Percentiles rank a stretch among this genome's conserved stretches.
Conservation (phyloP, 2,113 vertebrate species). For the Vidua chalybeata region DNA sequence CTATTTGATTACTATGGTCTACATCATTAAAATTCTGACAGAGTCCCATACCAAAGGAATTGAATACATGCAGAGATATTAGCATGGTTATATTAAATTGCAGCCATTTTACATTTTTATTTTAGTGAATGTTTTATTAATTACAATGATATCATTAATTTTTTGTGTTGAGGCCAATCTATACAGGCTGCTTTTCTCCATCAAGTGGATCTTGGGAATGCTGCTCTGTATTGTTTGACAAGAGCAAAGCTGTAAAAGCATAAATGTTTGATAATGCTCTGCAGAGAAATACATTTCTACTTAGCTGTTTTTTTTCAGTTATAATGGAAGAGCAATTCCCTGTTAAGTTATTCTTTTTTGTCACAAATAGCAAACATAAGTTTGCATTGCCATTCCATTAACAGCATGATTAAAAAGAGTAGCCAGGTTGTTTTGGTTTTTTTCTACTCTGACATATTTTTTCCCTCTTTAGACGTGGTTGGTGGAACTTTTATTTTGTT, state of each 20-base stretch:
- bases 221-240: conserved; percentile 40
- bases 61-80: conserved; percentile 11
- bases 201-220: not conserved
- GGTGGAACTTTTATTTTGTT: not conserved
- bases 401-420: not conserved
- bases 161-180: not conserved
- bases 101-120: conserved; percentile 6
- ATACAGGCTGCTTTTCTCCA: not conserved
- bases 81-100: conserved; percentile 7
- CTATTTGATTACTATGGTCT: not conserved
- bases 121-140: conserved; percentile 60
- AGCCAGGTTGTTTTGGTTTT: not conserved
- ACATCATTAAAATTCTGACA: conserved; percentile 16
- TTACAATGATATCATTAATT: conserved; percentile 35
- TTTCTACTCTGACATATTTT: not conserved
- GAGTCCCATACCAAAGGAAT: not conserved
- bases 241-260: conserved; percentile 41
- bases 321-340: conserved; percentile 22
- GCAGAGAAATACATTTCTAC: conserved; percentile 46
- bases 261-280: conserved; percentile 60
- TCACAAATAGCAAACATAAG: not conserved
- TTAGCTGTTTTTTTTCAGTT: conserved; percentile 5
- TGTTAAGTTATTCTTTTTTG: conserved; percentile 5
- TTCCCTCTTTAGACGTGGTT: not conserved
- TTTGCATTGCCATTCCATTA: not conserved